phyloP scores from a whole-genome alignment of 2,888 invertebrate genomes.

The Octodonta nipae region DNA sequence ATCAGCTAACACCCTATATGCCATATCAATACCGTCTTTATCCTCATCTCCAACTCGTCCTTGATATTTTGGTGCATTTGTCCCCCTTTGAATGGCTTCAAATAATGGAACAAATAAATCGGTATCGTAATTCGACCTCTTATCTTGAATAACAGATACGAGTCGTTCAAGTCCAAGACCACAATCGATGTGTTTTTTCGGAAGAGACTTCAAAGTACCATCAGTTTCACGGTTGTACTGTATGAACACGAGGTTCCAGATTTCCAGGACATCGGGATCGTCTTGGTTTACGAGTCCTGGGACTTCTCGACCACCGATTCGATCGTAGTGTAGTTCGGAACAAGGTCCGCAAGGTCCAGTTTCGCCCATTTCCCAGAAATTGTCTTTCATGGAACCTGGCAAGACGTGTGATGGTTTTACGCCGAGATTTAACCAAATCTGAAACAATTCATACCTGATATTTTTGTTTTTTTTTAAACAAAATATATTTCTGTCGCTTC shows the following conservation, averaged over 20 bases:
- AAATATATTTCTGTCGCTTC: too few relatives aligned
- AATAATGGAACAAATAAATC: slow-evolving; percentile 92
- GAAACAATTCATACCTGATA: too few relatives aligned
- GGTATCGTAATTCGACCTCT: slow-evolving; percentile 96
- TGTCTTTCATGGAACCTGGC: slow-evolving; percentile 63
- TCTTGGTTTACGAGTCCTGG: slow-evolving; percentile 94
- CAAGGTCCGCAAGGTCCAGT: slow-evolving; percentile 99
- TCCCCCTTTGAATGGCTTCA: slow-evolving; percentile 81
- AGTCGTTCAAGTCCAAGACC: slow-evolving; percentile 93
- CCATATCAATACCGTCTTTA: slow-evolving; percentile 92
- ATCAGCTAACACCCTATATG: slow-evolving; percentile 95
- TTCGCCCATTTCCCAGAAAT: slow-evolving; percentile 99
- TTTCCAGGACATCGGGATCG: slow-evolving; percentile 96
- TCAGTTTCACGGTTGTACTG: slow-evolving; percentile 91
- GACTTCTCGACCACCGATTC: slow-evolving; percentile 78
- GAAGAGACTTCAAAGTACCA: slow-evolving; percentile 67
- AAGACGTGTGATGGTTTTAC: slow-evolving; percentile 62
- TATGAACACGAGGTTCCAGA: slow-evolving; percentile 99
- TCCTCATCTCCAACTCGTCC: slow-evolving; percentile 88
- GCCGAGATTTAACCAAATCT: slow-evolving; percentile 60
- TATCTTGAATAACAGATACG: slow-evolving; percentile 90
- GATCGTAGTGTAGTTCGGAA: slow-evolving; percentile 95
- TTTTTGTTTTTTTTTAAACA: too few relatives aligned
- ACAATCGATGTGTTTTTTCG: slow-evolving; percentile 97
- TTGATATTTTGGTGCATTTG: slow-evolving; percentile 68